These are phyloP conservation scores for Rhyacichthys aspro DNA, from an alignment of 2,797 vertebrate genomes.

Conservation along the genomic window DNA sequence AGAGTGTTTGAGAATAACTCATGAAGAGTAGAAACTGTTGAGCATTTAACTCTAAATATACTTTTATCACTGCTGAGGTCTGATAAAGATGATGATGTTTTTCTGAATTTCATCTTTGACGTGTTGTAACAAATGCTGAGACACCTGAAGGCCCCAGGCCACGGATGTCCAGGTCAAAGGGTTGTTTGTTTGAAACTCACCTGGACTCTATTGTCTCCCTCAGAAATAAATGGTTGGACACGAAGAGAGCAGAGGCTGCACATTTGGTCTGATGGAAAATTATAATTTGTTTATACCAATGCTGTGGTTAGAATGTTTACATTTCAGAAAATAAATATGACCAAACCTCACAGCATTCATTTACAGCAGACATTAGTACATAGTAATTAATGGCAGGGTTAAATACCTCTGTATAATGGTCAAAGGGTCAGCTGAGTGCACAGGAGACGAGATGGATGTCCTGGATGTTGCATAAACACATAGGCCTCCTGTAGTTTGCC, in stretches of 20 bases:
- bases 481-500: conserved; percentile 19
- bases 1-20: no score
- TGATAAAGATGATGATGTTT: background rate
- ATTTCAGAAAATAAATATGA: no score
- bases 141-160: conserved; percentile 9
- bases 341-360: no score
- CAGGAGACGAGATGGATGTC: conserved; percentile 6
- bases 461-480: conserved; percentile 14
- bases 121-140: background rate
- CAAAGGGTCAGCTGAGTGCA: conserved; percentile 16
- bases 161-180: conserved; percentile 5
- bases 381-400: no score
- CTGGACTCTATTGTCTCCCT: background rate
- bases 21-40: no score
- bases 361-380: no score
- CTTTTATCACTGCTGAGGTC: background rate
- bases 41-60: background rate
- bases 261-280: no score
- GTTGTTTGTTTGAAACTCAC: background rate
- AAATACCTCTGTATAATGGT: background rate
- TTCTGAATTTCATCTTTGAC: background rate
- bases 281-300: no score
- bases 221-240: no score
- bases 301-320: no score
- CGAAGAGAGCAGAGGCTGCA: no score